phyloP scores from a whole-genome alignment of 2,888 invertebrate genomes.

The Drosophila helvetica region DNA sequence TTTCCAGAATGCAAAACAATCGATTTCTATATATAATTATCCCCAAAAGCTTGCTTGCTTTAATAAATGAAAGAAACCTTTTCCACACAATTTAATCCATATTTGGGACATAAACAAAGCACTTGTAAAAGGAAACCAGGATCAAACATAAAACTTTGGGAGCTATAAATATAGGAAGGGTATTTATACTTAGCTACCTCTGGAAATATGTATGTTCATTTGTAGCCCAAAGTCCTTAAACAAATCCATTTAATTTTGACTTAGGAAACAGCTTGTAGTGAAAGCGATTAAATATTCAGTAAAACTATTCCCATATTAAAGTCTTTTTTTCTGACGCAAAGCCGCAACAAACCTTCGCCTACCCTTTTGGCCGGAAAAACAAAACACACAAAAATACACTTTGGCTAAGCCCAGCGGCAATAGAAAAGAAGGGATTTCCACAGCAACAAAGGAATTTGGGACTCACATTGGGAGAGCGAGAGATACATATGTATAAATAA shows the following conservation, averaged over 20 bases:
- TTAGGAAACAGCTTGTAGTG: neutral
- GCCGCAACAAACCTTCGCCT: neutral
- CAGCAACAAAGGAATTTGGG: conserved; percentile 44
- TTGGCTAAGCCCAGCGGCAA: conserved; percentile 49
- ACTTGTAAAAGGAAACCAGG: no score
- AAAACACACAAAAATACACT: conserved; percentile 51
- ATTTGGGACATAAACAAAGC: neutral
- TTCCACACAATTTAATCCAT: neutral
- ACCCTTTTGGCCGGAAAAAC: conserved; percentile 29
- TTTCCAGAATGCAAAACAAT: no score
- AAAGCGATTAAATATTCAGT: neutral
- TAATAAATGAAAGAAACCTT: no score
- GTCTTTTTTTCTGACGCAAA: neutral
- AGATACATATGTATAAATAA: conserved; percentile 7
- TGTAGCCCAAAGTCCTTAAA: no score
- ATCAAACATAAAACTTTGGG: no score
- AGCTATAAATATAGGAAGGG: no score
- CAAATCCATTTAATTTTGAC: no score
- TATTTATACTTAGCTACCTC: no score
- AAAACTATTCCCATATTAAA: neutral
- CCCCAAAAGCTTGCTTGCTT: no score
- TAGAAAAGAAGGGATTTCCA: conserved; percentile 19
- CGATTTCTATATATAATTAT: no score
- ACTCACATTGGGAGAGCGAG: neutral
- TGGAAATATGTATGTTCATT: no score